Percentiles rank a stretch among this genome's conserved stretches.
Evolutionary conservation across 1,140 invertebrate genomes (phyloP).

Genomic region (Rhynchophorus ferrugineus): DNA sequence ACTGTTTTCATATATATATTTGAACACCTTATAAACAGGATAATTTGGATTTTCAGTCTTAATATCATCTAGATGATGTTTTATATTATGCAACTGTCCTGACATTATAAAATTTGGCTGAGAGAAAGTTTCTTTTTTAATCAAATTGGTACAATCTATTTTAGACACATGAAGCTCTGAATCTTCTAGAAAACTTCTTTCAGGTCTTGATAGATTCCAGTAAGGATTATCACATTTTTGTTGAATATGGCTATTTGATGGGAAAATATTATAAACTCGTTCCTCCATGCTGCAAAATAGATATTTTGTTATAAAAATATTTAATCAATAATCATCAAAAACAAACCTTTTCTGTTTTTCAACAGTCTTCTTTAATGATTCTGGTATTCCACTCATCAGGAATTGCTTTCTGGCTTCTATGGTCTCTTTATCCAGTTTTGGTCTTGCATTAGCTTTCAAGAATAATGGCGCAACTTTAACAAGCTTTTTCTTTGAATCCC

Average conservation of each 20-base stretch:
- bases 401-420: constrained; percentile 53
- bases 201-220: constrained; percentile 27
- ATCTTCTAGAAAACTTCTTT: constrained; percentile 12
- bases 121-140: constrained; percentile 6
- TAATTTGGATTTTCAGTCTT: constrained; percentile 46
- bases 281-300: constrained; percentile 33
- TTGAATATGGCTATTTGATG: constrained; percentile 47
- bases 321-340: constrained; percentile 5
- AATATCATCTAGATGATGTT: constrained; percentile 39
- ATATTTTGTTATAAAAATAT: constrained; percentile 3
- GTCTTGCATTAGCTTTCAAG: constrained; percentile 44
- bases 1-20: constrained; percentile 42
- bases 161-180: not conserved
- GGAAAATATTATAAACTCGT: constrained; percentile 43
- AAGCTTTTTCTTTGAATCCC: constrained; percentile 5
- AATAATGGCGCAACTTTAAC: constrained; percentile 56
- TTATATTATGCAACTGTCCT: constrained; percentile 28
- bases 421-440: constrained; percentile 43
- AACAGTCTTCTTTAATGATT: constrained; percentile 46
- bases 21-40: constrained; percentile 48
- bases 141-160: constrained; percentile 17
- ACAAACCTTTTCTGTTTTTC: constrained; percentile 39
- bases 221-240: constrained; percentile 35
- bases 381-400: constrained; percentile 51
- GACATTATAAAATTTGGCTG: constrained; percentile 15